Evolutionary conservation across 2,888 invertebrate genomes (phyloP).

Genomic region (Meghimatium bilineatum): DNA sequence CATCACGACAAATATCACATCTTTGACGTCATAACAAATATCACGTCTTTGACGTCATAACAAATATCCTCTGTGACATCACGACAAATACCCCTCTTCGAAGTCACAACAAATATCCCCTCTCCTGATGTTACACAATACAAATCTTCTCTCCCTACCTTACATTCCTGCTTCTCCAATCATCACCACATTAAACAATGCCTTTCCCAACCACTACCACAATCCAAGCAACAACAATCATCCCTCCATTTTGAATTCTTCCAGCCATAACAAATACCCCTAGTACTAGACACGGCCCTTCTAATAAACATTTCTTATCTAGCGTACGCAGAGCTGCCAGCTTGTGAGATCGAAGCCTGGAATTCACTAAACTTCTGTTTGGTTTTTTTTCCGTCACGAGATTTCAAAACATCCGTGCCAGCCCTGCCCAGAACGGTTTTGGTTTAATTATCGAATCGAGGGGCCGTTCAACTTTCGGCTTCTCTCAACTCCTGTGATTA

Average conservation of each 20-base stretch:
- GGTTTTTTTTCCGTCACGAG: background rate
- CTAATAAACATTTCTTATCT: background rate
- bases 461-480: background rate
- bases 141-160: no score
- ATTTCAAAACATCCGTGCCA: constrained; percentile 2
- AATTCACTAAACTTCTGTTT: background rate
- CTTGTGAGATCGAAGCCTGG: background rate
- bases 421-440: background rate
- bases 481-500: constrained; percentile 23
- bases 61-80: no score
- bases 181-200: no score
- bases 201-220: background rate
- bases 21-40: no score
- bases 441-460: constrained; percentile 27
- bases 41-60: no score
- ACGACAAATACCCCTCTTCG: no score
- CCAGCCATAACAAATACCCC: background rate
- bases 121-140: no score
- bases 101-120: no score
- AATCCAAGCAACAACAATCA: background rate
- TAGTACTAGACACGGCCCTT: background rate
- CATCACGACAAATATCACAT: no score
- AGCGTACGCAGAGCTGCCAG: background rate
- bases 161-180: no score
- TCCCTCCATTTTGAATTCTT: background rate